These are phyloP conservation scores for Pogonognathellus flavescens DNA, from an alignment of 1,140 invertebrate species.

Conservation along the genomic window DNA sequence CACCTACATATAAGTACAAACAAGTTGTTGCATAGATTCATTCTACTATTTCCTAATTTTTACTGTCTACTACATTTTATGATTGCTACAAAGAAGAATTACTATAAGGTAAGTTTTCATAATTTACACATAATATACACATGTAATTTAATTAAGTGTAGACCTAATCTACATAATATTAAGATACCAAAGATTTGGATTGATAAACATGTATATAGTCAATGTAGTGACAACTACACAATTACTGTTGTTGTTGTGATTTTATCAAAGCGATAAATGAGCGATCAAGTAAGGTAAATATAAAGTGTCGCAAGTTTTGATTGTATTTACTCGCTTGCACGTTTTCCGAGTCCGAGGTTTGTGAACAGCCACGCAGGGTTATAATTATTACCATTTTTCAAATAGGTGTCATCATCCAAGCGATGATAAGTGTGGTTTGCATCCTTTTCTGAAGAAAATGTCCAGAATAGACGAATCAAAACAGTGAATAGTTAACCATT, in stretches of 20 bases:
- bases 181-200: no score
- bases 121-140: no score
- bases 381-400: slow-evolving; percentile 55
- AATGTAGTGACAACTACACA: neutral
- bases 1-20: no score
- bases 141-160: no score
- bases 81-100: no score
- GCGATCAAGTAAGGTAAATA: neutral
- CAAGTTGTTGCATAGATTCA: no score
- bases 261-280: neutral
- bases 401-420: slow-evolving; percentile 16
- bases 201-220: no score
- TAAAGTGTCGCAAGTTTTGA: neutral
- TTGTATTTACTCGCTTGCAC: slow-evolving; percentile 4
- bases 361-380: slow-evolving; percentile 59
- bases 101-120: no score
- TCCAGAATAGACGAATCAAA: slow-evolving; percentile 11
- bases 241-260: neutral
- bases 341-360: slow-evolving; percentile 63
- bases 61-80: no score
- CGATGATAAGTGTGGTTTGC: neutral
- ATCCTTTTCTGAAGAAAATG: slow-evolving; percentile 31
- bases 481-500: neutral
- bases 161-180: no score
- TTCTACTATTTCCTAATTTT: no score